Evolutionary conservation across 2,888 invertebrate genomes (phyloP).

Genomic region (Ichneumoninae sp.): DNA sequence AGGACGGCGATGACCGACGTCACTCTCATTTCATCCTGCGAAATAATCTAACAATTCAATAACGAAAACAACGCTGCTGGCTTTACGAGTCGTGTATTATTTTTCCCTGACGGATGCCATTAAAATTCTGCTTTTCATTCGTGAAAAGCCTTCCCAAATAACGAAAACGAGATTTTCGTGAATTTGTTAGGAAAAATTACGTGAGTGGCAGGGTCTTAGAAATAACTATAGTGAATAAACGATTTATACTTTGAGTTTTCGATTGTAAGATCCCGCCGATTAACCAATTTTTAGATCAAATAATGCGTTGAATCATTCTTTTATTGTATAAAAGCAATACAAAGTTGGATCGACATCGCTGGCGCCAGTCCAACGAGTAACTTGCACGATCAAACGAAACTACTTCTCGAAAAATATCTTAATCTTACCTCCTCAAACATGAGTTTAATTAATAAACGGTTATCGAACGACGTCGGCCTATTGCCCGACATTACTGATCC

Average conservation of each 20-base stretch:
- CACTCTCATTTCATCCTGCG: slow-evolving; percentile 92
- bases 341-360: neutral
- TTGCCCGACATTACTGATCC: slow-evolving; percentile 43
- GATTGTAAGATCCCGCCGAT: slow-evolving; percentile 17
- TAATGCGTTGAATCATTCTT: neutral
- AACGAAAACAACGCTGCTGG: too few species aligned
- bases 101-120: slow-evolving; percentile 58
- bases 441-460: neutral
- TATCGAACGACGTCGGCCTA: neutral
- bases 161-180: too few species aligned
- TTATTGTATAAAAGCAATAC: slow-evolving; percentile 25
- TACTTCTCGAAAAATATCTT: slow-evolving; percentile 14
- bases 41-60: slow-evolving; percentile 61
- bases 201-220: too few species aligned
- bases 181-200: too few species aligned
- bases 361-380: slow-evolving; percentile 13
- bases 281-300: neutral
- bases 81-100: slow-evolving; percentile 72
- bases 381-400: neutral
- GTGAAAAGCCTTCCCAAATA: too few species aligned
- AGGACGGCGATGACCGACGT: slow-evolving; percentile 90
- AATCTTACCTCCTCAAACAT: neutral
- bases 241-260: slow-evolving; percentile 72
- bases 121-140: too few species aligned
- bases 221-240: slow-evolving; percentile 75